phyloP scores from a whole-genome alignment of 64 coral and sea anemone genomes.

The Dendronephthya gigantea region DNA sequence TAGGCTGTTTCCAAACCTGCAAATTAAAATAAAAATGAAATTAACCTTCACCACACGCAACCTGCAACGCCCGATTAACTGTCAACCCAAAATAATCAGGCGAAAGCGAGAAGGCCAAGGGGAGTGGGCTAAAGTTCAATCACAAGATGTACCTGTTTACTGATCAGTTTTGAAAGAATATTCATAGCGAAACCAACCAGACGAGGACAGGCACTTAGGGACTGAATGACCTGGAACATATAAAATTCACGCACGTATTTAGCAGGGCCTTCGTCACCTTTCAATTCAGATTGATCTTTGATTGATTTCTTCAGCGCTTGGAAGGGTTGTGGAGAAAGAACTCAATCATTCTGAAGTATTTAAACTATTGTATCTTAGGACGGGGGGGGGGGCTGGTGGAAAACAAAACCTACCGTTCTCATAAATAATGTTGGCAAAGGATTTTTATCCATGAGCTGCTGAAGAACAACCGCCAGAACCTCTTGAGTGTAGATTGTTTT shows the following conservation, averaged over 20 bases:
- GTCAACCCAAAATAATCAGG: no score
- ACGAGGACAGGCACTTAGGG: constrained; percentile 87
- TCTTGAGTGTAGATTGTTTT: constrained; percentile 99
- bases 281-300: no score
- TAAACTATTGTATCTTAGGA: no score
- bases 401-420: constrained; percentile 58
- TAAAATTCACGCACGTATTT: neutral
- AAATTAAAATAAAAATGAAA: constrained; percentile 13
- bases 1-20: constrained; percentile 98
- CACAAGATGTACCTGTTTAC: constrained; percentile 55
- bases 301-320: no score
- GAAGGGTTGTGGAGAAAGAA: no score
- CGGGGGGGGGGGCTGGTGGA: no score
- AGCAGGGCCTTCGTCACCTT: no score
- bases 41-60: no score
- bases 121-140: neutral
- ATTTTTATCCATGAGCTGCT: constrained; percentile 91
- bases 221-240: constrained; percentile 76
- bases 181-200: constrained; percentile 94
- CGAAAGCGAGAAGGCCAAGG: neutral
- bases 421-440: constrained; percentile 91
- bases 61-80: no score
- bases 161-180: constrained; percentile 93
- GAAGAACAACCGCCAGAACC: constrained; percentile 81
- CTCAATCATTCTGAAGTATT: no score